These are phyloP conservation scores for Oxygymnocypris stewartii DNA, from an alignment of 2,113 vertebrate genomes.

Conservation along the genomic window DNA sequence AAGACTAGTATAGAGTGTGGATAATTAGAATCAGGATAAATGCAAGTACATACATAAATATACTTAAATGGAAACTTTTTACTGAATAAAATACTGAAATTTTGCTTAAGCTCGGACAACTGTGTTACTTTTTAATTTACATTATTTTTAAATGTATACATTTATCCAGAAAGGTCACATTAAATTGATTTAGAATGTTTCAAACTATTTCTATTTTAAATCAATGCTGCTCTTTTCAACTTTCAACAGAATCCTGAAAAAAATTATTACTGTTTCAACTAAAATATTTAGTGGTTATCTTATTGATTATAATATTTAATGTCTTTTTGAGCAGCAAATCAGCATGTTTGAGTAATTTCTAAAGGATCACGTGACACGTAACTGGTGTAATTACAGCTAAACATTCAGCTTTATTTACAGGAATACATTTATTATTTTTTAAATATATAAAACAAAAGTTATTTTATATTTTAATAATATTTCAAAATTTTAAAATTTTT, in stretches of 20 bases:
- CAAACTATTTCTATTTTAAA: not conserved
- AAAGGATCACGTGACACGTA: not conserved
- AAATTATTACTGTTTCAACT: too few species aligned
- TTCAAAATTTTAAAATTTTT: too few species aligned
- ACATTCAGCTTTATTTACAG: too few species aligned
- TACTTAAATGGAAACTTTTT: not conserved
- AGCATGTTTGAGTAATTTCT: not conserved
- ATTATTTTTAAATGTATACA: too few species aligned
- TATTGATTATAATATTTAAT: too few species aligned
- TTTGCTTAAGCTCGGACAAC: not conserved
- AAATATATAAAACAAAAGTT: too few species aligned
- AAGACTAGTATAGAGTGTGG: not conserved
- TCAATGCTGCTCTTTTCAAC: not conserved
- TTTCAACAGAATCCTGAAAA: not conserved
- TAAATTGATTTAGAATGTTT: not conserved
- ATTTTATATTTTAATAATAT: too few species aligned
- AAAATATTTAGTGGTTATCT: too few species aligned
- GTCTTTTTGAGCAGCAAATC: not conserved
- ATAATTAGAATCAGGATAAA: conserved; percentile 20
- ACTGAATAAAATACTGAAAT: not conserved
- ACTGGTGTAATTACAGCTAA: too few species aligned
- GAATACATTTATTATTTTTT: too few species aligned
- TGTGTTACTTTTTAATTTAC: too few species aligned
- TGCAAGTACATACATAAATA: not conserved
- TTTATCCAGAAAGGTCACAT: not conserved